These are phyloP conservation scores for Anguilla megastoma DNA, from an alignment of 2,797 vertebrate genomes.

Conservation along the genomic window DNA sequence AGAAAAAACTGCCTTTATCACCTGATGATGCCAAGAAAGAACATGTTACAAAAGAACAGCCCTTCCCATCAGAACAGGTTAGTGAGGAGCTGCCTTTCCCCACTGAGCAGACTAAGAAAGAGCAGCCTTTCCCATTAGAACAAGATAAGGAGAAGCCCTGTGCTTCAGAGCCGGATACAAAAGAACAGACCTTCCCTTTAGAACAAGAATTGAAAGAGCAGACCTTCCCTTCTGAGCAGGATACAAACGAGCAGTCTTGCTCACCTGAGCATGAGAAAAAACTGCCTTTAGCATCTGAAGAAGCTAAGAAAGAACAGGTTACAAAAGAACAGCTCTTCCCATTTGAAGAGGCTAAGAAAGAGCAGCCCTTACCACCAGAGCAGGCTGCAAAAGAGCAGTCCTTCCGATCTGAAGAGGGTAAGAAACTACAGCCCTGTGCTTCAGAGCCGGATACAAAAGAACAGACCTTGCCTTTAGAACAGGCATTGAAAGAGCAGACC, in stretches of 20 bases:
- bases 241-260: too few relatives aligned
- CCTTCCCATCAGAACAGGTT: neutral
- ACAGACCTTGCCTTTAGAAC: neutral
- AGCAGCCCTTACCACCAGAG: neutral
- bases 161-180: neutral
- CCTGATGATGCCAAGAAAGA: neutral
- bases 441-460: neutral
- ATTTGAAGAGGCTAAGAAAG: neutral
- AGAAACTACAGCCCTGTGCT: neutral
- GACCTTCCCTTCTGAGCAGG: neutral
- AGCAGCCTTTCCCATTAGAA: neutral
- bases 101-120: neutral
- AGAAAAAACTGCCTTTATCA: neutral
- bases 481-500: neutral
- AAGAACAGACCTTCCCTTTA: neutral
- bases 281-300: too few relatives aligned
- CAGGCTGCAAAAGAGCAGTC: neutral
- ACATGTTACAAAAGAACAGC: neutral
- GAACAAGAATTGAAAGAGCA: neutral
- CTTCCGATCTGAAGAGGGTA: neutral
- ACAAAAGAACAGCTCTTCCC: neutral
- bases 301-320: neutral
- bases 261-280: too few relatives aligned
- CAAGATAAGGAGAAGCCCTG: neutral
- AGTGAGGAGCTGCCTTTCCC: neutral